These are phyloP conservation scores for Anaspis maculata DNA, from an alignment of 2,888 invertebrate species.

Conservation along the genomic window DNA sequence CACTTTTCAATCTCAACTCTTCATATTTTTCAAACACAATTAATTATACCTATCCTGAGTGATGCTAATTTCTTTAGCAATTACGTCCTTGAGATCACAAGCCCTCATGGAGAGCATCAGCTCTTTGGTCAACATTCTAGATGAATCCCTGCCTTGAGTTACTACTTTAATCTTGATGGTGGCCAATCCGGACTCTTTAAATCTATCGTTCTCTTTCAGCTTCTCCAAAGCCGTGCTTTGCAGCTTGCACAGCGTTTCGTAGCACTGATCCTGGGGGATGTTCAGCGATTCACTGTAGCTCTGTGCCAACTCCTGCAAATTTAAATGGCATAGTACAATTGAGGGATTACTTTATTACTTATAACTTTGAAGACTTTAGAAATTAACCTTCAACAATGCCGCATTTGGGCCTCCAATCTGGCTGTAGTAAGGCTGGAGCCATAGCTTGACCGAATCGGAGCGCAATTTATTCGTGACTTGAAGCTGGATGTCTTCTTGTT, in stretches of 20 bases:
- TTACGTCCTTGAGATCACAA: constrained; percentile 46
- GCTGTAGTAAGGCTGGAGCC: constrained; percentile 63
- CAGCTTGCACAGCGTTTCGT: constrained; percentile 52
- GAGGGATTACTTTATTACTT: no score
- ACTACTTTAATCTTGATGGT: constrained; percentile 62
- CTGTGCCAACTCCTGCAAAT: constrained; percentile 52
- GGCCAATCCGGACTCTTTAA: constrained; percentile 62
- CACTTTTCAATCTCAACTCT: constrained; percentile 3
- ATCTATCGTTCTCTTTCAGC: constrained; percentile 59
- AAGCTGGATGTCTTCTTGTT: constrained; percentile 54
- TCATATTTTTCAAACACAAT: background rate
- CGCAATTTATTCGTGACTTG: constrained; percentile 61
- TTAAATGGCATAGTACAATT: no score
- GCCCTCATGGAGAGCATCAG: constrained; percentile 48
- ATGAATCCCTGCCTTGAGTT: constrained; percentile 46
- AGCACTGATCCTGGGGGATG: constrained; percentile 45
- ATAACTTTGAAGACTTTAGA: no score
- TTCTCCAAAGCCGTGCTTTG: constrained; percentile 65
- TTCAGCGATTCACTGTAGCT: constrained; percentile 51
- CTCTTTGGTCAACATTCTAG: constrained; percentile 45
- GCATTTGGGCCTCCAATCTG: no score
- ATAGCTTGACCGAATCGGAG: constrained; percentile 60
- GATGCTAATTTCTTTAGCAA: constrained; percentile 46
- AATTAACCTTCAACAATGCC: no score
- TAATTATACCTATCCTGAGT: constrained; percentile 39